Evolutionary conservation across 1,140 invertebrate species (phyloP).

Genomic region (Hylyphantes graminicola): DNA sequence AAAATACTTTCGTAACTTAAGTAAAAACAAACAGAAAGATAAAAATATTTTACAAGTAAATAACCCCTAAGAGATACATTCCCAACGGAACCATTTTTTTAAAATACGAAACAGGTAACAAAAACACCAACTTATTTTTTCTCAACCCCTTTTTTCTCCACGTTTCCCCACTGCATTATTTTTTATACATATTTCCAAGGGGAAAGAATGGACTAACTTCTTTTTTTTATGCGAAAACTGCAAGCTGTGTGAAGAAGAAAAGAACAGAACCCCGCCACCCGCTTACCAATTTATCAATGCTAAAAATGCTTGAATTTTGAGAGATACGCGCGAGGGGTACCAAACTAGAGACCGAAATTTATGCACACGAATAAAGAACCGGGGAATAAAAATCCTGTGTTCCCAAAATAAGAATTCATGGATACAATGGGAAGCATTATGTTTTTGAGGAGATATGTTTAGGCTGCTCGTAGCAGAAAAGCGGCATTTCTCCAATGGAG

Average conservation of each 20-base stretch:
- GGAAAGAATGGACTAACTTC: background rate
- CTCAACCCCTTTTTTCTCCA: too few relatives aligned
- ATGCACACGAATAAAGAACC: constrained; percentile 26
- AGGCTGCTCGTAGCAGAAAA: too few relatives aligned
- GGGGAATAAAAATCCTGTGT: constrained; percentile 3
- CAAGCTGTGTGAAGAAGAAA: background rate
- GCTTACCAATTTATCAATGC: constrained; percentile 54
- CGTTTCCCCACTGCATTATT: too few relatives aligned
- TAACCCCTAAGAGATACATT: too few relatives aligned
- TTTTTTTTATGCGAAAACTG: constrained; percentile 44
- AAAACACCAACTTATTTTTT: too few relatives aligned
- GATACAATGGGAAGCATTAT: constrained; percentile 18
- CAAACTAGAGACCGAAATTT: constrained; percentile 7
- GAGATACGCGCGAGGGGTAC: constrained; percentile 17
- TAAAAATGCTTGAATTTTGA: constrained; percentile 48
- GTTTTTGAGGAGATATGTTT: constrained; percentile 10
- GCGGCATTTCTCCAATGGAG: too few relatives aligned
- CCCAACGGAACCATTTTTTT: too few relatives aligned
- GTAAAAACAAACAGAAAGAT: too few relatives aligned
- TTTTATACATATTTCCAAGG: background rate
- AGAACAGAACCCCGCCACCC: constrained; percentile 15
- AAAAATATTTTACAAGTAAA: too few relatives aligned
- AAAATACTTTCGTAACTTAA: too few relatives aligned
- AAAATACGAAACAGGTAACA: too few relatives aligned
- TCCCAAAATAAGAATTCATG: constrained; percentile 39